Conservation (phyloP, 2,888 invertebrate species). For the Epirrhoe tristata region DNA sequence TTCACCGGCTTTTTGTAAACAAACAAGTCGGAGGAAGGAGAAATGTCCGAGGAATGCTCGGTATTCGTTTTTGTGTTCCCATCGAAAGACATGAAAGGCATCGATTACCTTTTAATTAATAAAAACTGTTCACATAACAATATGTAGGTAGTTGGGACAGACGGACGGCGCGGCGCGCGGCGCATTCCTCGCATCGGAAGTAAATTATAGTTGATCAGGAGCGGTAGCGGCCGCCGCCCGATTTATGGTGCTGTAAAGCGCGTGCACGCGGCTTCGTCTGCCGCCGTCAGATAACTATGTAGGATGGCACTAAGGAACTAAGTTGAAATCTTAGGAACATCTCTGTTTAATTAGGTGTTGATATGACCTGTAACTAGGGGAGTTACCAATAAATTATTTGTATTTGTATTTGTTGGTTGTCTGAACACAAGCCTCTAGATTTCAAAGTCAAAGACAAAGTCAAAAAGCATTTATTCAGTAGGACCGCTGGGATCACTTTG, state of each 20-base stretch:
- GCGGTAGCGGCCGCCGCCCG: constrained; percentile 47
- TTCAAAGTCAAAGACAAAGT: too few relatives aligned
- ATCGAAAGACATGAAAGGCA: constrained; percentile 26
- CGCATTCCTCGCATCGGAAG: constrained; percentile 54
- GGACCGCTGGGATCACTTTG: too few relatives aligned
- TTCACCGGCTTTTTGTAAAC: constrained; percentile 8
- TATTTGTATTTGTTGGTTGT: too few relatives aligned
- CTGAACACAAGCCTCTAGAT: too few relatives aligned
- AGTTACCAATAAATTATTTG: too few relatives aligned
- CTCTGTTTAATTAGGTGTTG: too few relatives aligned
- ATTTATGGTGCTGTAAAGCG: constrained; percentile 5
- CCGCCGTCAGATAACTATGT: neutral
- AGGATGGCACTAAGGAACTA: neutral
- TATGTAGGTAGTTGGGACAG: constrained; percentile 18
- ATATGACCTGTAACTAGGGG: too few relatives aligned
- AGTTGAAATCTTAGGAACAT: too few relatives aligned
- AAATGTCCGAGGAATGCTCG: constrained; percentile 25
- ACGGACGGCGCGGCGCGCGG: constrained; percentile 24
- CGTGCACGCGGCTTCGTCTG: neutral
- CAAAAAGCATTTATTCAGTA: too few relatives aligned
- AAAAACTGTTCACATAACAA: constrained; percentile 34
- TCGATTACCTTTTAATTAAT: constrained; percentile 39
- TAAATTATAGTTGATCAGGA: constrained; percentile 73
- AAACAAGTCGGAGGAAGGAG: constrained; percentile 13
- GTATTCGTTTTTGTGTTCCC: constrained; percentile 20